These are phyloP conservation scores for Trematocara nigrifrons DNA, from an alignment of 2,113 vertebrate species.

Conservation along the genomic window DNA sequence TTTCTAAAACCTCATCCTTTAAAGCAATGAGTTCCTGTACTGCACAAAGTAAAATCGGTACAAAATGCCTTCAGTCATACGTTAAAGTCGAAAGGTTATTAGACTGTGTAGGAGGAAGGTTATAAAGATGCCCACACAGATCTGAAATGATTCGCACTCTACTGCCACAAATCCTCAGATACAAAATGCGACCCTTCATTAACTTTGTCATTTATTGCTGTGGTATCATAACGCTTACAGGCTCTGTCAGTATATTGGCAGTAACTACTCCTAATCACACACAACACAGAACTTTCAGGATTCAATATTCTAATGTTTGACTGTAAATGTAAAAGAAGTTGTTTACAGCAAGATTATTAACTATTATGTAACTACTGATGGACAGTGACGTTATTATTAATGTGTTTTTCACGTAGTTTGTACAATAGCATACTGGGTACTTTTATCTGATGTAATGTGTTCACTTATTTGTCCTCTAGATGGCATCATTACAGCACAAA, in stretches of 20 bases:
- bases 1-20: not conserved
- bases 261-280: not conserved
- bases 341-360: not conserved
- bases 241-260: not conserved
- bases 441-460: not conserved
- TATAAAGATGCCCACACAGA: not conserved
- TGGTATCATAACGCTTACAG: not conserved
- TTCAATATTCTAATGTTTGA: not conserved
- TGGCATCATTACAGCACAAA: not conserved
- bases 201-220: not conserved
- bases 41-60: not conserved
- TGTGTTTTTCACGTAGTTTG: not conserved
- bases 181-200: not conserved
- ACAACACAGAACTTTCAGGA: not conserved
- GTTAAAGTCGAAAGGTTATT: not conserved
- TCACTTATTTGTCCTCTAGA: not conserved
- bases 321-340: not conserved
- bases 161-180: not conserved
- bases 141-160: not conserved
- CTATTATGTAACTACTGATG: not conserved
- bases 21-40: not conserved
- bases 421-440: not conserved
- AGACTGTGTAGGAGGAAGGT: not conserved
- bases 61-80: not conserved
- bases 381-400: not conserved